Evolutionary conservation across 1,140 invertebrate species (phyloP).

Genomic region (Caenorhabditis briggsae): DNA sequence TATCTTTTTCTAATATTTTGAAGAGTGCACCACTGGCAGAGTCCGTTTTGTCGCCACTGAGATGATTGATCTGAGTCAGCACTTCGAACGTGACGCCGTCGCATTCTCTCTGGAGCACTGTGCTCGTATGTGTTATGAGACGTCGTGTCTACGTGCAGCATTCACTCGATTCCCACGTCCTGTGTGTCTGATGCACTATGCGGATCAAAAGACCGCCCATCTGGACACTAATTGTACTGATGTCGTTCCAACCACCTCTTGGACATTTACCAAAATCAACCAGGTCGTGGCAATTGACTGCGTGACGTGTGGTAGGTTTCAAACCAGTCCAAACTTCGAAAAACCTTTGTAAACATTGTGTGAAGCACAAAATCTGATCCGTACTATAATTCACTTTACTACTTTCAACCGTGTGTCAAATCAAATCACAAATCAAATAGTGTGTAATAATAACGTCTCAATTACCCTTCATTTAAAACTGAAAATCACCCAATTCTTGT

Average conservation of each 20-base stretch:
- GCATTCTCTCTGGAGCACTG: constrained; percentile 72
- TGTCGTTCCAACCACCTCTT: constrained; percentile 59
- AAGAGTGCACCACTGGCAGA: constrained; percentile 70
- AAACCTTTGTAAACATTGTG: background rate
- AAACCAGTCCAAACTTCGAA: background rate
- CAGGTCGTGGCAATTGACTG: constrained; percentile 74
- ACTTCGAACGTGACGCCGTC: constrained; percentile 73
- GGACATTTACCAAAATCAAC: constrained; percentile 73
- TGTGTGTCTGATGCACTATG: constrained; percentile 75
- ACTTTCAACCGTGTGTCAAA: background rate
- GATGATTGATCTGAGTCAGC: constrained; percentile 69
- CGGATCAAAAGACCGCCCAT: constrained; percentile 46
- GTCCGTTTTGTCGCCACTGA: constrained; percentile 69
- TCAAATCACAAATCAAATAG: background rate
- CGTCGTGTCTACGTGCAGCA: constrained; percentile 72
- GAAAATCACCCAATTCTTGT: too few relatives aligned
- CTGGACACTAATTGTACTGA: constrained; percentile 55
- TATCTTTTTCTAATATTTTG: constrained; percentile 53
- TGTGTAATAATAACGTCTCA: too few relatives aligned
- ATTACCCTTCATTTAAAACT: too few relatives aligned
- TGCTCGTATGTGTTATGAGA: constrained; percentile 72
- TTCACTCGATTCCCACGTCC: constrained; percentile 77
- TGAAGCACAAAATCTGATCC: background rate
- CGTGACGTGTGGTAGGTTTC: constrained; percentile 69
- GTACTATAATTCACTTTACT: background rate